Base-by-base conservation (phyloP, 1,140 invertebrate species). In the Megathymus violae region DNA sequence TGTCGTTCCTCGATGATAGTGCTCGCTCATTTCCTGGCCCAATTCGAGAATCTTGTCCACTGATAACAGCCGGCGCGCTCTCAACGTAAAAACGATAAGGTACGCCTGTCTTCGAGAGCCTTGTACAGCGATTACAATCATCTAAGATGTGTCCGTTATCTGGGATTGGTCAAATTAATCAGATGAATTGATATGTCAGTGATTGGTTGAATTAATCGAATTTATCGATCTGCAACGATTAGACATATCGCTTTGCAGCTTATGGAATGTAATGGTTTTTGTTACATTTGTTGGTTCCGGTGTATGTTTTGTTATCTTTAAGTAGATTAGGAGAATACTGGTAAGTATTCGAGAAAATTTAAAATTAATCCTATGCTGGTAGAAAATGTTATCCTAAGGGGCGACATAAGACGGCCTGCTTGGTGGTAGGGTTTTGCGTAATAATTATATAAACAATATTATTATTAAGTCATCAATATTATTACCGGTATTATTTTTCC, bases 181-280 rank as follows among this genome's bases (percentile, higher is more conserved):
- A 59, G 54, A 46, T 22, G 54, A 31, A 47, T 47, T 43, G 43
- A 59, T 59, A 59, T 47, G 46, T 59, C 43, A 47, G 41, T 59
- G 54, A 59, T 59, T 59, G 54, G 43, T 59, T 43, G n/a, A n/a
- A 19, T 38, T 59, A 59, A 59, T 47, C 43, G 54, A 44, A 58
- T 46, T 36, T 19, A 59, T 46, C 41, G 41, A 31, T 46, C 44
- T 31, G 25, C 31, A 58, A 17, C 41, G n/a, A 31, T 31, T 31
- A 31, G 27, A 7, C 7, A 31, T 10, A 3, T 31, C 27, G 9
- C 5, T 31, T 10, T 31, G 27, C 7, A 31, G 7, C 3, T 22
- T 22, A 22, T 31, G 27, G 27, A 5, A 31, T 9, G 27, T 31
- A 31, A 9, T 5, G 1, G 3, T 31, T 31, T 1, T 31, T 31